Evolutionary conservation across 2,113 vertebrate genomes (phyloP).

Genomic region (Dinomys branickii): DNA sequence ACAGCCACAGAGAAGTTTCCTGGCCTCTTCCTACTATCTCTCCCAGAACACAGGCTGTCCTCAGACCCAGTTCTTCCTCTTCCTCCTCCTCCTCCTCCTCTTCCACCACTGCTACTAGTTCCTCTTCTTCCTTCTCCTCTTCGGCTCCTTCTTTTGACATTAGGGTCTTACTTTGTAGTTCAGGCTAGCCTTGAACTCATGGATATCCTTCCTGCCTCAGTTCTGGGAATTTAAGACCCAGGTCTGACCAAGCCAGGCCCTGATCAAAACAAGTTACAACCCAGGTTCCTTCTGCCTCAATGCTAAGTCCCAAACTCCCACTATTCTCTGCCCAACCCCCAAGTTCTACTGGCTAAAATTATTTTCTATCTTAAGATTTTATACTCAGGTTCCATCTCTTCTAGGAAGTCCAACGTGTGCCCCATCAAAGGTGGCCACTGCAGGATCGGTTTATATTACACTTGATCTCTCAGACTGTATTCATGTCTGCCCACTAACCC

Average conservation of each 20-base stretch:
- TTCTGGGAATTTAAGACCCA: not conserved
- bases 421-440: too few relatives aligned
- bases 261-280: not conserved
- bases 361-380: not conserved
- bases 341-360: not conserved
- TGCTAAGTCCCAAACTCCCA: not conserved
- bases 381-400: too few relatives aligned
- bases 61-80: not conserved
- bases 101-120: too few relatives aligned
- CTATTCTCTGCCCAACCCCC: not conserved
- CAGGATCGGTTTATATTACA: not conserved
- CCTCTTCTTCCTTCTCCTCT: too few relatives aligned
- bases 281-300: not conserved
- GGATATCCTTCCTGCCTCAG: not conserved
- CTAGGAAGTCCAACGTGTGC: not conserved
- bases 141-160: not conserved
- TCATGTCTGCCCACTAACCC: not conserved
- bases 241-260: not conserved
- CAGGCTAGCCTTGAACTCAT: not conserved
- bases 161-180: not conserved
- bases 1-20: not conserved
- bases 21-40: not conserved
- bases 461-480: not conserved
- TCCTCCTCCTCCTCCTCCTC: too few relatives aligned
- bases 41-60: not conserved